Base-by-base conservation (phyloP, 2,888 invertebrate species). In the Pachliopta kotzebuea region DNA sequence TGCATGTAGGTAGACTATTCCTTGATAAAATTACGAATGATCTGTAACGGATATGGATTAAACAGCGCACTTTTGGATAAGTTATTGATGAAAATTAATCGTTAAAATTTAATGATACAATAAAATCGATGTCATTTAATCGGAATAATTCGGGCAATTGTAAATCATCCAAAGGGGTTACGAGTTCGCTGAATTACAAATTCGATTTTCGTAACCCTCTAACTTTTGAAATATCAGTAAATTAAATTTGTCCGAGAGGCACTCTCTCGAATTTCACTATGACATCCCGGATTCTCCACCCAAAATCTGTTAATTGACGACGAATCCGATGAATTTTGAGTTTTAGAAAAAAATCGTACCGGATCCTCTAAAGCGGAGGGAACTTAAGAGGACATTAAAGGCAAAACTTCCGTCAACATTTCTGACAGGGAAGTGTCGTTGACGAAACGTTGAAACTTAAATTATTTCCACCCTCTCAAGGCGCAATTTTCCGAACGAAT, bases 391-490 rank as follows among this genome's bases (percentile, higher is more conserved):
- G 59, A 56, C 59, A 21, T 63, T 63, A 63, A 65, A 53, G 56
- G 56, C 65, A 53, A 65, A 65, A 65, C 56, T 65, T 65, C 65
- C 56, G 56, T 60, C 65, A 60, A 60, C 65, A 65, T 57, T 65
- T 61, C 65, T 65, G 65, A 65, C 65, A 65, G 65, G 65, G 49
- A 61, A 65, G 57, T 61, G 65, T 65, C 65, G 65, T 65, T 61
- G 65, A 65, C 65, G 65, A 61, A 65, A 65, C 65, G 61, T 54
- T 65, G 65, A 65, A 65, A 65, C 65, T 65, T 65, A 65, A 65
- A 65, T 65, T 65, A 65, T 65, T 65, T 58, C 54, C 61, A 61
- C 45, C 61, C 57, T 53, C 56, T 42, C 56, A 57, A 23, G 53
- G 54, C 45, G 61, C 61, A 61, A 61, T 65, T 65, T 65, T 61